These are phyloP conservation scores for Gadus macrocephalus DNA, from an alignment of 2,113 vertebrate species.

Conservation along the genomic window DNA sequence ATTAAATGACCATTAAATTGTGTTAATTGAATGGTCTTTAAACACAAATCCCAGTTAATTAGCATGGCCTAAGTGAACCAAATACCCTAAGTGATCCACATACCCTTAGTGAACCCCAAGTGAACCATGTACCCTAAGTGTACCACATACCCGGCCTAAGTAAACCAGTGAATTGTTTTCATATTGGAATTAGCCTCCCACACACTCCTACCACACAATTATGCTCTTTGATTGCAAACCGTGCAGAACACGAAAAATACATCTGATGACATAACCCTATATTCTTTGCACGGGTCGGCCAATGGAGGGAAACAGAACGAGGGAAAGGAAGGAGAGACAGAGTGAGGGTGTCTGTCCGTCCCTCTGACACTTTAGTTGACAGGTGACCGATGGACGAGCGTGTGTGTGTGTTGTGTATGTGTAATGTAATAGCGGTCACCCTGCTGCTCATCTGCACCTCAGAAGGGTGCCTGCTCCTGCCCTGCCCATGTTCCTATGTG, in stretches of 20 bases:
- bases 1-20: too few relatives aligned
- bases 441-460: conserved; percentile 24
- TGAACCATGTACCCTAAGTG: conserved; percentile 35
- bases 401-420: too few relatives aligned
- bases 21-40: conserved; percentile 48
- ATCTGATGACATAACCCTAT: conserved; percentile 10
- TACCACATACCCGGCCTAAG: conserved; percentile 40
- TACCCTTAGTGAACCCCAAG: conserved; percentile 27
- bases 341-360: too few relatives aligned
- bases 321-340: too few relatives aligned
- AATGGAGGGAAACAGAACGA: conserved; percentile 32
- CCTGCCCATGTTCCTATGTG: neutral
- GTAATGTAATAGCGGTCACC: conserved; percentile 12
- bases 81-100: conserved; percentile 41
- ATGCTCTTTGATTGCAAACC: conserved; percentile 49
- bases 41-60: conserved; percentile 58
- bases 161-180: conserved; percentile 48
- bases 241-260: conserved; percentile 54
- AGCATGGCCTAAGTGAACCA: conserved; percentile 38
- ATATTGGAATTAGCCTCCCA: conserved; percentile 44
- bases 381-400: too few relatives aligned
- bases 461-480: conserved; percentile 21
- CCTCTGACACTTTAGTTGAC: too few relatives aligned
- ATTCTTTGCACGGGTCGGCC: neutral
- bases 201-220: conserved; percentile 41